Evolutionary conservation across 2,113 vertebrate genomes (phyloP).

Genomic region (Hyaena hyaena): DNA sequence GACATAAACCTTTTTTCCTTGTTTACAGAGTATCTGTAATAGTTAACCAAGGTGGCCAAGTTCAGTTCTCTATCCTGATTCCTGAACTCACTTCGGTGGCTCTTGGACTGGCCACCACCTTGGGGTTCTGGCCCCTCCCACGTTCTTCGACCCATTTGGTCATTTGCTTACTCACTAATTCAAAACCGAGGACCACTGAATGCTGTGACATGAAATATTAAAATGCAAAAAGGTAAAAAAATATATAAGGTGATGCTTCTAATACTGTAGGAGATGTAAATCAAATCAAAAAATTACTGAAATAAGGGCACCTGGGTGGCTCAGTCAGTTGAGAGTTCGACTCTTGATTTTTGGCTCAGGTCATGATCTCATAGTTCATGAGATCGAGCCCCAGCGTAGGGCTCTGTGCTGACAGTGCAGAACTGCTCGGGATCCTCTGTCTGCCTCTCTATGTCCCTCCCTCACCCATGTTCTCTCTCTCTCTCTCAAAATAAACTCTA

Average conservation of each 20-base stretch:
- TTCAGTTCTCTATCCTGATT: not conserved
- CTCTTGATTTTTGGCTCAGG: too few species aligned
- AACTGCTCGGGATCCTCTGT: too few species aligned
- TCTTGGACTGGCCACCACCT: not conserved
- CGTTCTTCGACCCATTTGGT: rapidly evolving
- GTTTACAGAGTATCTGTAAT: not conserved
- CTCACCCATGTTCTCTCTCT: too few species aligned
- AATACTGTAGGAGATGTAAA: not conserved
- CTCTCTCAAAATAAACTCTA: too few species aligned
- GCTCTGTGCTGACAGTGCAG: too few species aligned
- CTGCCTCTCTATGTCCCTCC: too few species aligned
- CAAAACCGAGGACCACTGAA: not conserved
- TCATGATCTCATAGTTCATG: too few species aligned
- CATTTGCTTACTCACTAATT: not conserved
- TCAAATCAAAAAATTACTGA: not conserved
- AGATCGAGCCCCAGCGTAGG: too few species aligned
- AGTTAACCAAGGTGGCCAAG: not conserved
- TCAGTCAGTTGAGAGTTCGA: too few species aligned
- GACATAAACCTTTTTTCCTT: not conserved
- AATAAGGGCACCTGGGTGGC: too few species aligned
- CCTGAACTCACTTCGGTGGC: not conserved
- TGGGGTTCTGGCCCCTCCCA: not conserved
- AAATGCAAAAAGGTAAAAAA: not conserved
- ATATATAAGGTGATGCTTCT: not conserved
- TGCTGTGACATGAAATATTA: not conserved